These are phyloP conservation scores for Xiphophorus couchianus DNA, from an alignment of 2,113 vertebrate species.

Conservation along the genomic window DNA sequence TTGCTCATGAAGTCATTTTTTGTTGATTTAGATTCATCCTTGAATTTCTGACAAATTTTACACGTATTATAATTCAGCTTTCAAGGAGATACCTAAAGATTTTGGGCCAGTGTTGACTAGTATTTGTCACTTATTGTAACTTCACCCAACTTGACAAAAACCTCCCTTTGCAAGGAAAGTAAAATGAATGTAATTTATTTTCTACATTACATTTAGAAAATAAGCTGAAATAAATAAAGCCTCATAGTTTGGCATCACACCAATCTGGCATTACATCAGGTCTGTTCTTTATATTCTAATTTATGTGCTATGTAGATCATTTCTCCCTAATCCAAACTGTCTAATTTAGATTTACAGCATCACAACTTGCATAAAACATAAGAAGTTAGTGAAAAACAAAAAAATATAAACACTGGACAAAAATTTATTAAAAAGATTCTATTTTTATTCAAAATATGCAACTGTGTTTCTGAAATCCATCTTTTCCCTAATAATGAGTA, in stretches of 20 bases:
- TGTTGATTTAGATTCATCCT: too few species aligned
- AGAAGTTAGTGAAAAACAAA: constrained; percentile 27
- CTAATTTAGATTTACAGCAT: not conserved
- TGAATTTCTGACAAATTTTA: too few species aligned
- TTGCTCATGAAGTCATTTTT: too few species aligned
- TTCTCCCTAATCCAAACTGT: not conserved
- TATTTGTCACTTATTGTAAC: too few species aligned
- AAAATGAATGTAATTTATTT: too few species aligned
- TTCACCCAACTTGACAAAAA: too few species aligned
- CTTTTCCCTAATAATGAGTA: constrained; percentile 41
- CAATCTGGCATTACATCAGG: not conserved
- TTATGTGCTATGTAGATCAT: not conserved
- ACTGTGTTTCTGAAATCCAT: constrained; percentile 65
- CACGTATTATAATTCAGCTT: too few species aligned
- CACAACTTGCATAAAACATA: not conserved
- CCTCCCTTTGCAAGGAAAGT: too few species aligned
- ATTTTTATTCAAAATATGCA: constrained; percentile 81
- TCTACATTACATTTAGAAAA: not conserved
- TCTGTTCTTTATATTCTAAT: not conserved
- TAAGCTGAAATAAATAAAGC: too few species aligned
- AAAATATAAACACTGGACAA: constrained; percentile 68
- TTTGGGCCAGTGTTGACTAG: too few species aligned
- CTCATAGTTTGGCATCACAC: too few species aligned
- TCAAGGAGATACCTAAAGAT: too few species aligned
- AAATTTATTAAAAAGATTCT: constrained; percentile 80